Base-by-base conservation (phyloP, 2,113 vertebrate genomes). In the Nycticryphes semicollaris region DNA sequence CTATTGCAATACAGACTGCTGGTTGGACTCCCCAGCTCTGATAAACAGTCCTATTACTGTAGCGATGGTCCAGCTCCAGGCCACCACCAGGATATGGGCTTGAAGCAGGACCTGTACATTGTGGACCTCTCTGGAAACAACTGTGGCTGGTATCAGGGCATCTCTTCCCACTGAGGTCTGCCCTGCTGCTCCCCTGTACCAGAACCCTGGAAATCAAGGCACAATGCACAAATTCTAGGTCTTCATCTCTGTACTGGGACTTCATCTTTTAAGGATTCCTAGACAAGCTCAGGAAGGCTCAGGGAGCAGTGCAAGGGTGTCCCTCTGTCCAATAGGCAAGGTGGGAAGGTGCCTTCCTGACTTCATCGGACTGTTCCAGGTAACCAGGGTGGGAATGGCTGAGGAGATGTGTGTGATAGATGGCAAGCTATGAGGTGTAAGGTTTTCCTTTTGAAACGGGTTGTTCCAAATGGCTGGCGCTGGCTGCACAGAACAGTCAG, bases 241-340 rank as follows among this genome's bases (percentile, higher is more conserved):
- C 28, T 88, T 69, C 3, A 6, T 41, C 7, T 47, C 31, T 56
- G 20, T 48, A 33, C 43, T 50, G 15, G 31, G 10, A 59, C 9
- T 12, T 51, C 33, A 69, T 13, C 10, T 41, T 68, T 33, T 28
- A 27, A 47, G 12, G 25, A 59, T 19, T 45, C 18, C 10, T 2
- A 48, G 28, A 20, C 19, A 31, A 69, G 19, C 22, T 91, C 25
- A 59, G 47, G 35, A 63, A 45, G 35, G 25, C 27, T 31, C 9
- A 23, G 62, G 37, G 4, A 51, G 16, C 59, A 73, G 20, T 3
- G 5, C 69, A 70, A 35, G 21, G 15, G 3, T 64, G 24, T 50
- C 7, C 14, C 7, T 63, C 35, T 68, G 18, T 74, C 30, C 48
- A 0, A 0, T 54, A n/a, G 31, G 21, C 3, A 1, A 69, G 82